These are phyloP conservation scores for Oscheius sp. DNA, from an alignment of 2,888 invertebrate species.

Conservation along the genomic window DNA sequence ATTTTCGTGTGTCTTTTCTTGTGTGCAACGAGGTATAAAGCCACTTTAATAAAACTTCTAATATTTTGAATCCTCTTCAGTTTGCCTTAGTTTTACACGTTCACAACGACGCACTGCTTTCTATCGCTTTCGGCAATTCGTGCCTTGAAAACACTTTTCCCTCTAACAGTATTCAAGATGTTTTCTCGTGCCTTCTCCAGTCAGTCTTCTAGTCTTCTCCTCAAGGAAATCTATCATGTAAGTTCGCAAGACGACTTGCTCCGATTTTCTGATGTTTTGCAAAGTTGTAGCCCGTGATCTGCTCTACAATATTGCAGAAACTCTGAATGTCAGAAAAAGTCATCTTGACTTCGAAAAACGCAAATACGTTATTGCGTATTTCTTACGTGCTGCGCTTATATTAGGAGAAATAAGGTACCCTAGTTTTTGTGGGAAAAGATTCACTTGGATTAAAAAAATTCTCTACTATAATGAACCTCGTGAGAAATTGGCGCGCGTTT, in stretches of 20 bases:
- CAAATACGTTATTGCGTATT: too few relatives aligned
- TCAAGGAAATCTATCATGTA: constrained; percentile 39
- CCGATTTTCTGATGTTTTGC: too few relatives aligned
- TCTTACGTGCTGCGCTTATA: too few relatives aligned
- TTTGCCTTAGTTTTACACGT: background rate
- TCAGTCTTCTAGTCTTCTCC: constrained; percentile 21
- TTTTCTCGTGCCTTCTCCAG: constrained; percentile 21
- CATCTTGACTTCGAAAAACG: too few relatives aligned
- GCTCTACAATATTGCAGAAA: too few relatives aligned
- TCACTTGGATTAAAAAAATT: too few relatives aligned
- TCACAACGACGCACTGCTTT: background rate
- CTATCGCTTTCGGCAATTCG: constrained; percentile 1
- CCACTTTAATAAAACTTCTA: constrained; percentile 8
- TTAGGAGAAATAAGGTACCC: too few relatives aligned
- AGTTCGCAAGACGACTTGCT: background rate
- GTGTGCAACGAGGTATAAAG: constrained; percentile 26
- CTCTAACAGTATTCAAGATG: background rate
- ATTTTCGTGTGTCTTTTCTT: background rate
- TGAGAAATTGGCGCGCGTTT: too few relatives aligned
- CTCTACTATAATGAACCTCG: too few relatives aligned
- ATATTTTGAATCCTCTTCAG: constrained; percentile 7
- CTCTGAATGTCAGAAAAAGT: too few relatives aligned
- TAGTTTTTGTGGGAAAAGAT: too few relatives aligned
- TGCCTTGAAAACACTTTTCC: background rate
- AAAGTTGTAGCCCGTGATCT: too few relatives aligned